A percentile compares a stretch with the other conserved stretches of the same genome.
Evolutionary conservation across 2,113 vertebrate genomes (phyloP).

Genomic region (Trinectes maculatus): DNA sequence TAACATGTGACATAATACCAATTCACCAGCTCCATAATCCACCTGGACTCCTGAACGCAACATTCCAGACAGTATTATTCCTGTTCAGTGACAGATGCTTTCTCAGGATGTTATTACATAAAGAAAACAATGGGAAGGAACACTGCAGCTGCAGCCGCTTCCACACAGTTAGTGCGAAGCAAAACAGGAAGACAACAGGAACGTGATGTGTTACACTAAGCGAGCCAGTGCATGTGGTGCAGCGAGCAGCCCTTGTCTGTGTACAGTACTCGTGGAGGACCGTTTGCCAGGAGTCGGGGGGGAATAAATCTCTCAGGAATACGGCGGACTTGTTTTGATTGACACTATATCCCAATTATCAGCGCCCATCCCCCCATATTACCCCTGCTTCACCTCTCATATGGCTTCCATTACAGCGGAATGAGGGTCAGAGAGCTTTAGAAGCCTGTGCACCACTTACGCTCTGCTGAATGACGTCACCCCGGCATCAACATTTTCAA

Average conservation of each 20-base stretch:
- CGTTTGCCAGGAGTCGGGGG: background rate
- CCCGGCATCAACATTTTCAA: constrained; percentile 42
- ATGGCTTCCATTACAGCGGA: constrained; percentile 81
- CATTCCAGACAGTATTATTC: constrained; percentile 46
- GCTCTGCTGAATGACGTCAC: constrained; percentile 68
- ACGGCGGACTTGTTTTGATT: constrained; percentile 29
- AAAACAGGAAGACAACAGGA: constrained; percentile 45
- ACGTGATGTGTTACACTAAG: constrained; percentile 23
- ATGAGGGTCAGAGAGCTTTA: constrained; percentile 70
- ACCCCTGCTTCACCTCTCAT: constrained; percentile 57
- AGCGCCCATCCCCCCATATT: constrained; percentile 30
- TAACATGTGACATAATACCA: constrained; percentile 42
- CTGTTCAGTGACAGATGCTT: constrained; percentile 48
- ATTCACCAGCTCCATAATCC: constrained; percentile 30
- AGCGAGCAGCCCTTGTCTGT: constrained; percentile 42
- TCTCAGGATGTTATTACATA: constrained; percentile 53
- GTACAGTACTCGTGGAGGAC: constrained; percentile 40
- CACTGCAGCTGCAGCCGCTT: constrained; percentile 29
- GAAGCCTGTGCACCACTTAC: constrained; percentile 47
- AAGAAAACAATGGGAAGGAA: constrained; percentile 52
- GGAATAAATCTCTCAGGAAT: constrained; percentile 7
- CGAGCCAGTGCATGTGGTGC: constrained; percentile 45
- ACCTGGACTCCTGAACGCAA: constrained; percentile 49
- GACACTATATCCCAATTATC: constrained; percentile 34
- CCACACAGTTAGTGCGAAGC: constrained; percentile 27